A percentile compares a stretch with the other conserved stretches of the same genome.
Conservation (phyloP, 2,113 vertebrate genomes). For the Periophthalmodon schlosseri region DNA sequence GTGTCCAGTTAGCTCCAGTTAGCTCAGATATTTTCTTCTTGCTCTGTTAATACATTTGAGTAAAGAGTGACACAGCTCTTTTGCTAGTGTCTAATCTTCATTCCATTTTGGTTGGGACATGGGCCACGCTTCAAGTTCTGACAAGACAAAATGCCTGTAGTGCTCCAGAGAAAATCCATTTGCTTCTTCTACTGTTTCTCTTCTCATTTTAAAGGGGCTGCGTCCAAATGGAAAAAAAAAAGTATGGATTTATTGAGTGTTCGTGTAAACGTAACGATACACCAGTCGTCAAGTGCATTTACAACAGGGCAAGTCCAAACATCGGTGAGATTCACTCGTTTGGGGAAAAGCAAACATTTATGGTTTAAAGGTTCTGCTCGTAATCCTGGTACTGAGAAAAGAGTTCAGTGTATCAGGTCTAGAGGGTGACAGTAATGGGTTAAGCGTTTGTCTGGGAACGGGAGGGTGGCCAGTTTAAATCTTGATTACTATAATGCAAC, state of each 20-base stretch:
- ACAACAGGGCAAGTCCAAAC: not conserved
- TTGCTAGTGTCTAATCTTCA: conserved; percentile 21
- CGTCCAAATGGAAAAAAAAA: conserved; percentile 5
- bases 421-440: no score
- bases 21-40: not conserved
- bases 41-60: not conserved
- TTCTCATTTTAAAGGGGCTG: conserved; percentile 29
- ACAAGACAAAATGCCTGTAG: conserved; percentile 38
- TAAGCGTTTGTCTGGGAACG: no score
- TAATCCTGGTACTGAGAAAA: no score
- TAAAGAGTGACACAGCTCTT: not conserved
- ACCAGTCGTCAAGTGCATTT: not conserved
- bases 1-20: no score
- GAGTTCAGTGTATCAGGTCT: no score
- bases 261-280: not conserved
- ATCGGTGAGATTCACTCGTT: not conserved
- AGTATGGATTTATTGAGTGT: not conserved
- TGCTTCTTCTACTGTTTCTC: conserved; percentile 6
- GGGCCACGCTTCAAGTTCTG: conserved; percentile 50
- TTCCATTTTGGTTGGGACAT: conserved; percentile 33
- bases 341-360: not conserved
- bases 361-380: no score
- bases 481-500: no score
- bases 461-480: no score
- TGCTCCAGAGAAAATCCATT: conserved; percentile 9